Conservation (phyloP, 2,797 vertebrate species). For the Danio aesculapii region DNA sequence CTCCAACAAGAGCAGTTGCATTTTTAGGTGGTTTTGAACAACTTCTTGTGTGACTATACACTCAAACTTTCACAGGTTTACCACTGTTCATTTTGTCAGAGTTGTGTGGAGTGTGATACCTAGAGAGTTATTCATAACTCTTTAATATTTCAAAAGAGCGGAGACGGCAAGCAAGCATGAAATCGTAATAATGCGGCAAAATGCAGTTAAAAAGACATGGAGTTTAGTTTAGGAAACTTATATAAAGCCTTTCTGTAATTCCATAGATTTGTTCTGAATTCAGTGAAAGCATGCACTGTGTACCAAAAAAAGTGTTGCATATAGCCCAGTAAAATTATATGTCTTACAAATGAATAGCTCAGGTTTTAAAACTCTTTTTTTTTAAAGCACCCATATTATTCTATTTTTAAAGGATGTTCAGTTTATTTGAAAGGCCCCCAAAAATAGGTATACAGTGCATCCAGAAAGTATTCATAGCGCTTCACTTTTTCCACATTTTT, state of each 20-base stretch:
- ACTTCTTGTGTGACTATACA: constrained; percentile 18
- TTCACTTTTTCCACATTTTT: no score
- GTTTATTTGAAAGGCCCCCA: no score
- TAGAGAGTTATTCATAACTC: constrained; percentile 29
- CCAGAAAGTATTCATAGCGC: no score
- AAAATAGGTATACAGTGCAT: no score
- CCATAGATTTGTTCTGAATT: not conserved
- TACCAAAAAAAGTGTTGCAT: not conserved
- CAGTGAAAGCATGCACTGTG: not conserved
- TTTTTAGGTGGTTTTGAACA: constrained; percentile 35
- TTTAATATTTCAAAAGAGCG: constrained; percentile 1
- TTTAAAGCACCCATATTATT: no score
- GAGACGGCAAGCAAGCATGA: not conserved
- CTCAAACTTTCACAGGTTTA: not conserved
- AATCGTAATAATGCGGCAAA: constrained; percentile 16
- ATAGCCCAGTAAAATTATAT: not conserved
- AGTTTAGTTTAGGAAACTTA: not conserved
- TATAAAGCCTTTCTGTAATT: not conserved
- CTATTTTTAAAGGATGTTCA: no score
- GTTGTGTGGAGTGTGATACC: constrained; percentile 12
- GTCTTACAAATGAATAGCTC: no score
- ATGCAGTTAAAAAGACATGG: not conserved
- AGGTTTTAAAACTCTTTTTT: no score
- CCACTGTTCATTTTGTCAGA: not conserved
- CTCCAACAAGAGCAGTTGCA: not conserved